Conservation (phyloP, 2,888 invertebrate genomes). For the Trissolcus brochymenae region DNA sequence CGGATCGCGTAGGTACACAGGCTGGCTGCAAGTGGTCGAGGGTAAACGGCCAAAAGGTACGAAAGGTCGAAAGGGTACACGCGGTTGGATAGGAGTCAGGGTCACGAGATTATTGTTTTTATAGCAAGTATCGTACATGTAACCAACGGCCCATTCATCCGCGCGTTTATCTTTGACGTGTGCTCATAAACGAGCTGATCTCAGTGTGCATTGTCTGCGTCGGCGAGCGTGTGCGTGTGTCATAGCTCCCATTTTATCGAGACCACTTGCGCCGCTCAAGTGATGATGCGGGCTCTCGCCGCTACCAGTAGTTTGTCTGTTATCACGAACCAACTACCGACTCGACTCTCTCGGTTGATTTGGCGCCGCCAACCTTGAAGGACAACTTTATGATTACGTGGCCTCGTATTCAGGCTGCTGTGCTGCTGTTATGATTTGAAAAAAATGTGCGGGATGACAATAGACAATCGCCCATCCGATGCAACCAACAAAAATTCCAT, state of each 20-base stretch:
- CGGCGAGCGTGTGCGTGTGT: constrained; percentile 55
- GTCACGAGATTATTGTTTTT: constrained; percentile 67
- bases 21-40: constrained; percentile 63
- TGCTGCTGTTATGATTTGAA: constrained; percentile 8
- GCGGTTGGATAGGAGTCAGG: constrained; percentile 60
- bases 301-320: constrained; percentile 53
- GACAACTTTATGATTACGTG: constrained; percentile 46
- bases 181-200: constrained; percentile 23
- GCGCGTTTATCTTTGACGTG: constrained; percentile 42
- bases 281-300: constrained; percentile 61
- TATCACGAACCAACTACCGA: constrained; percentile 51
- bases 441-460: constrained; percentile 19
- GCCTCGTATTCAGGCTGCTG: constrained; percentile 40
- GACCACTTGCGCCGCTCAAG: constrained; percentile 65
- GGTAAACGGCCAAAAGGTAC: constrained; percentile 50
- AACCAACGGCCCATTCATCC: constrained; percentile 48
- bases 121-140: constrained; percentile 58
- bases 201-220: constrained; percentile 17
- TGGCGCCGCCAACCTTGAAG: constrained; percentile 53
- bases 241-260: constrained; percentile 68
- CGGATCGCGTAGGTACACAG: constrained; percentile 64
- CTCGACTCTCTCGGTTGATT: constrained; percentile 37
- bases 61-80: constrained; percentile 21
- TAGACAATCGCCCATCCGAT: background rate
- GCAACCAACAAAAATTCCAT: too few relatives aligned